Evolutionary conservation across 2,888 invertebrate genomes (phyloP).

Genomic region (Actias luna): DNA sequence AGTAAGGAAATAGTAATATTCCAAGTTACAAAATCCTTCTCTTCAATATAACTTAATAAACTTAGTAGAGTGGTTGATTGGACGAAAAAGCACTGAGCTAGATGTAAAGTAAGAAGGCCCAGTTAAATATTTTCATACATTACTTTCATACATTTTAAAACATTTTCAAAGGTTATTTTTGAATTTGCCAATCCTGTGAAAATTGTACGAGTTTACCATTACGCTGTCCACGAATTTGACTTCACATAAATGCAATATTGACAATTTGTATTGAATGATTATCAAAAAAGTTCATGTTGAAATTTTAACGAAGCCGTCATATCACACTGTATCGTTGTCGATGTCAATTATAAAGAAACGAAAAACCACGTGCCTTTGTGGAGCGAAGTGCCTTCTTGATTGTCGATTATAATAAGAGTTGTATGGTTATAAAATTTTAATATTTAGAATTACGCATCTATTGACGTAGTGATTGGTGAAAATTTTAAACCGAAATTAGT

Average conservation of each 20-base stretch:
- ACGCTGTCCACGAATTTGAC: not conserved
- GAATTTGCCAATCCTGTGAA: too few species aligned
- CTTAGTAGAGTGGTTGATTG: too few species aligned
- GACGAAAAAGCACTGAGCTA: too few species aligned
- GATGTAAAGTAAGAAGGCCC: too few species aligned
- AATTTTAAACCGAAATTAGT: not conserved
- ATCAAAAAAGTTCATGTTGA: not conserved
- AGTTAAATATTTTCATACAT: too few species aligned
- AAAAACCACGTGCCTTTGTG: not conserved
- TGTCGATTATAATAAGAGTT: conserved; percentile 1
- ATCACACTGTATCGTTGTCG: not conserved
- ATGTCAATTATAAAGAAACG: conserved; percentile 7
- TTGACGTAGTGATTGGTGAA: not conserved
- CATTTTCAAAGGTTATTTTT: too few species aligned
- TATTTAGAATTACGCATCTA: not conserved
- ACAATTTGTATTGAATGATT: conserved; percentile 1
- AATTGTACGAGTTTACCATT: not conserved
- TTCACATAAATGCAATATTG: not conserved
- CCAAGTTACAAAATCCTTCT: too few species aligned
- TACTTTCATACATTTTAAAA: too few species aligned
- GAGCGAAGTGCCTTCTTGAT: not conserved
- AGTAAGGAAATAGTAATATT: too few species aligned
- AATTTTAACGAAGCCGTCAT: too few species aligned
- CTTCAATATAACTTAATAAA: too few species aligned
- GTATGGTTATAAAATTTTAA: not conserved